Percentiles rank a stretch among this genome's conserved stretches.
Conservation (phyloP, 1,140 invertebrate species). For the Schmidtea mediterranea region DNA sequence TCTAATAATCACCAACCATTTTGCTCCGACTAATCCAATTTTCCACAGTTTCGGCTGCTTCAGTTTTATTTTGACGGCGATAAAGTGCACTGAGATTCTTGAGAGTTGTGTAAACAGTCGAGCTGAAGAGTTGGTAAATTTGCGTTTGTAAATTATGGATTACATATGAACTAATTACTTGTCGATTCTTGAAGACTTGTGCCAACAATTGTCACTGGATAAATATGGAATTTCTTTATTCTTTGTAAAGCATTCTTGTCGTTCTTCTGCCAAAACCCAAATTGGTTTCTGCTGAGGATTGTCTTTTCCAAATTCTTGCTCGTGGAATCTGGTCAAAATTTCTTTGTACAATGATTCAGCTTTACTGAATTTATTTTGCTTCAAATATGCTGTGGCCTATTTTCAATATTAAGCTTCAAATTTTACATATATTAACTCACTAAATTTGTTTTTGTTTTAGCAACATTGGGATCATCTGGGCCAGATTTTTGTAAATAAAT, state of each 20-base stretch:
- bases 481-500: slow-evolving; percentile 90
- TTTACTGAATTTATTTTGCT: slow-evolving; percentile 94
- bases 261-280: slow-evolving; percentile 3
- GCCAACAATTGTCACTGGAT: no score
- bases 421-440: no score
- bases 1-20: no score
- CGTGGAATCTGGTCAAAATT: slow-evolving; percentile 75
- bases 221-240: no score
- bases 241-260: background rate
- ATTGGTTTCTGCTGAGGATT: slow-evolving; percentile 27
- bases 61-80: slow-evolving; percentile 83
- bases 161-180: no score
- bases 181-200: no score
- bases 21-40: no score
- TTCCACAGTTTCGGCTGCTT: slow-evolving; percentile 87
- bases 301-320: slow-evolving; percentile 80
- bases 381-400: slow-evolving; percentile 70
- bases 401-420: no score
- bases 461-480: slow-evolving; percentile 89
- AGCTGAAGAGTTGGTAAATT: slow-evolving; percentile 20
- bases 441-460: slow-evolving; percentile 96
- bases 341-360: slow-evolving; percentile 94
- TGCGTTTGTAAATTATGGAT: no score
- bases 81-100: slow-evolving; percentile 85
- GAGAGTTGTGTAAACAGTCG: slow-evolving; percentile 77